Evolutionary conservation across 2,797 vertebrate genomes (phyloP), one percentile per base, ranked within the genome.

Genomic region (Podarcis siculus): DNA sequence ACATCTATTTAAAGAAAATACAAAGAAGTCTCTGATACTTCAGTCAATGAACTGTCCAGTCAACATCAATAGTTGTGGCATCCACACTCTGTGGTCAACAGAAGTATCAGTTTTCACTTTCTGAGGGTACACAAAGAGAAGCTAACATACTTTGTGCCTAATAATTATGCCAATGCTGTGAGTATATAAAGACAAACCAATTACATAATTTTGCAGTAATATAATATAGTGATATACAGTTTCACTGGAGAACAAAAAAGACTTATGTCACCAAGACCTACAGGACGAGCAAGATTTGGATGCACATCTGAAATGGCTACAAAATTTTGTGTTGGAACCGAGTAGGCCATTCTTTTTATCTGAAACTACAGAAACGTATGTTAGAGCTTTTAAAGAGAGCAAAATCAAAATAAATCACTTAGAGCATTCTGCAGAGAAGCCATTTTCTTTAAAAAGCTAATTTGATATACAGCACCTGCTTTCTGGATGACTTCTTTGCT

Each of bases 271-370:
- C 9, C 32, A 89, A 86, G 93, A 98, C 98, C 96, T 97, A 99
- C 99, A 87, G 98, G 96, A 95, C 97, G 98, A 94, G 97, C 97
- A 90, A 98, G 96, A 94, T 97, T 99, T 87, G 98, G 98, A 92
- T 98, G 98, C 75, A 99, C 97, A 92, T 98, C 98, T 90, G 98
- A 98, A 94, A 99, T 98, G 32, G 98, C 92, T 76, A 98, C 96
- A 89, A 92, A 97, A 87, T 92, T 96, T 86, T 95, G 95, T 84
- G 93, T 78, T 92, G 97, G 95, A 86, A 91, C 85, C 88, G 92
- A 95, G 91, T 89, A 93, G 77, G 97, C 95, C 97, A 98, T 98
- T 93, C 93, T 96, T 86, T 96, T 88, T 58, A 94, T 82, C 97
- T 97, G 94, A 64, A 95, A 96, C 90, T 86, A 86, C 79, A 95